Evolutionary conservation across 1,140 invertebrate species (phyloP), one percentile per base, ranked within the genome.

Genomic region (Ostrea denselamellosa): DNA sequence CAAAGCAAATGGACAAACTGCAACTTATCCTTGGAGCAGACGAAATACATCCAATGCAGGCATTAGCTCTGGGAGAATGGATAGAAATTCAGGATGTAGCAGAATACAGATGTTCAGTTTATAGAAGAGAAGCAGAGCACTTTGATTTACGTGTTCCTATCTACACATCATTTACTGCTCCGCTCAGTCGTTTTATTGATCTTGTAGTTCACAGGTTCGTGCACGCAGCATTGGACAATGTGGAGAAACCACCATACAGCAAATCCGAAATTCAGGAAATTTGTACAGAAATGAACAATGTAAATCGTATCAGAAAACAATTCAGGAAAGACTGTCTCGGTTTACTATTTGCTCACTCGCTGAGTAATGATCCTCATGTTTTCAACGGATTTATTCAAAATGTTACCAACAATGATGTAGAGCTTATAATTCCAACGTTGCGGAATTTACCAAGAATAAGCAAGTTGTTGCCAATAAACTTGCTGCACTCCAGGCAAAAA

Each of bases 151-250:
- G 89, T 17, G 83, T 90, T 12, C 68, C 17, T 19, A 68, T 34
- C 19, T 95, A 94, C 83, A 93, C 93, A 8, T 92, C 94, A 85
- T 95, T 95, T 87, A 95, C 95, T 14, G 94, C 94, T 19, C 95
- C 95, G 8, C 94, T 95, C 77, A 90, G 94, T 54, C 90, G 95
- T 85, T 95, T 94, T 90, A 86, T 93, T 14, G 94, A 95, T 91
- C 87, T 95, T 14, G 87, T 95, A 28, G 93, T 94, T 25, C 92
- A 92, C 84, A 19, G 93, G 53, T 85, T 91, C n/a, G 68, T 92
- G 19, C 88, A 89, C 44, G 86, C 87, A 85, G 88, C 86, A 10
- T 85, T 92, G 1, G 86, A 90, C 52, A 58, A 85, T 12, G 14
- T 71, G 3, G 34, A 85, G 62, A 34, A 81, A 58, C 19, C 83